Conservation (phyloP, 2,113 vertebrate genomes). For the Nannospalax galili region DNA sequence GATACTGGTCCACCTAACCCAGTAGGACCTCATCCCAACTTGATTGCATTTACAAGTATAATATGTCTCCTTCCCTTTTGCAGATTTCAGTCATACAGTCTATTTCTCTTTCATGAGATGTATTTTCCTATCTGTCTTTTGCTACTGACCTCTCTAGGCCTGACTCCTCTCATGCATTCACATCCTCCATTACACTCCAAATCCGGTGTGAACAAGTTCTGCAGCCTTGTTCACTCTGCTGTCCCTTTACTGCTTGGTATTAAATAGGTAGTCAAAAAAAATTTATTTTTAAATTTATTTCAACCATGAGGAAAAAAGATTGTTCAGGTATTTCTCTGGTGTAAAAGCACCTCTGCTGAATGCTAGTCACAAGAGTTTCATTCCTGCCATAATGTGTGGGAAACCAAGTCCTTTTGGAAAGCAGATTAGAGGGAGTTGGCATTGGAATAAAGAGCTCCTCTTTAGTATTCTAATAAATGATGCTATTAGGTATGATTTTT, state of each 20-base stretch:
- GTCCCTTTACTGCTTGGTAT: not conserved
- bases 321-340: not conserved
- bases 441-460: slow-evolving; percentile 43
- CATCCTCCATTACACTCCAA: not conserved
- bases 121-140: not conserved
- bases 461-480: slow-evolving; percentile 74
- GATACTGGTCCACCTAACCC: not conserved
- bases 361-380: not conserved
- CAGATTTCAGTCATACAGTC: not conserved
- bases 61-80: not conserved
- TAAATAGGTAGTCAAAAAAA: not conserved
- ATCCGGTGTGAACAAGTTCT: not conserved
- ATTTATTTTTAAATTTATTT: not conserved
- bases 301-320: not conserved
- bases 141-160: not conserved
- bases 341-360: not conserved
- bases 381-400: not conserved
- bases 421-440: not conserved
- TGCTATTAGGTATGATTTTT: slow-evolving; percentile 54
- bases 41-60: not conserved
- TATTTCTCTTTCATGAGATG: not conserved
- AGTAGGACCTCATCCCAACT: not conserved
- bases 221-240: not conserved
- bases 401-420: slow-evolving; percentile 30
- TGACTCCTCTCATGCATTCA: not conserved